Conservation (phyloP, 2,888 invertebrate genomes). For the Agonopterix subpropinquella region DNA sequence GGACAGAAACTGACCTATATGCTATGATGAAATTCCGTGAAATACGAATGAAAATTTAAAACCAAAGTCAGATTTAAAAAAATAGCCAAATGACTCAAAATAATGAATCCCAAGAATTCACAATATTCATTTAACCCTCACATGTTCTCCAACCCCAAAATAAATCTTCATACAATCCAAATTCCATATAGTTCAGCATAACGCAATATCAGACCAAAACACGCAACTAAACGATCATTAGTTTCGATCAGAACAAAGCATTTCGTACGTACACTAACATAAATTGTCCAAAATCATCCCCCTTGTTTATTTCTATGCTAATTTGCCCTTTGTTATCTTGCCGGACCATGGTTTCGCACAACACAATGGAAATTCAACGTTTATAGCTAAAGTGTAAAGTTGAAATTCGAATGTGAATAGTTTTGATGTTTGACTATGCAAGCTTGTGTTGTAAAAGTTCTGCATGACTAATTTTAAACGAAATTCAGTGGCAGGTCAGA, state of each 20-base stretch:
- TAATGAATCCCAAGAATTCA: too few species aligned
- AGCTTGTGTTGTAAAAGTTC: conserved; percentile 1
- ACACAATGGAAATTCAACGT: conserved; percentile 15
- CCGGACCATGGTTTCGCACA: conserved; percentile 33
- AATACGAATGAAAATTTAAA: too few species aligned
- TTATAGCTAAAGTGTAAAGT: conserved; percentile 9
- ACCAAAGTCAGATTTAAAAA: too few species aligned
- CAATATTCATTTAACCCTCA: too few species aligned
- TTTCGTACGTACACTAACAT: conserved; percentile 20
- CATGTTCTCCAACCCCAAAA: neutral
- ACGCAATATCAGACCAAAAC: conserved; percentile 2
- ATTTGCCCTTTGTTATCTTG: conserved; percentile 54
- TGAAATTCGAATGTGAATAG: conserved; percentile 2
- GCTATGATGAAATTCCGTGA: too few species aligned
- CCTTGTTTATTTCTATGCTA: conserved; percentile 61
- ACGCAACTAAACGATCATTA: conserved; percentile 31
- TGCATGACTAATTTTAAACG: neutral
- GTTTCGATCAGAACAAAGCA: conserved; percentile 44
- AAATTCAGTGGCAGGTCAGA: neutral
- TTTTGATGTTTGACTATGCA: neutral
- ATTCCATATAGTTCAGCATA: neutral
- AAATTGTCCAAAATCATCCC: conserved; percentile 42
- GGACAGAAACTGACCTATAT: too few species aligned
- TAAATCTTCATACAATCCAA: neutral
- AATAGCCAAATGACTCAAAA: too few species aligned